These are phyloP conservation scores for Stomatorhinus ivindoensis DNA, from an alignment of 2,113 vertebrate species.

Conservation along the genomic window DNA sequence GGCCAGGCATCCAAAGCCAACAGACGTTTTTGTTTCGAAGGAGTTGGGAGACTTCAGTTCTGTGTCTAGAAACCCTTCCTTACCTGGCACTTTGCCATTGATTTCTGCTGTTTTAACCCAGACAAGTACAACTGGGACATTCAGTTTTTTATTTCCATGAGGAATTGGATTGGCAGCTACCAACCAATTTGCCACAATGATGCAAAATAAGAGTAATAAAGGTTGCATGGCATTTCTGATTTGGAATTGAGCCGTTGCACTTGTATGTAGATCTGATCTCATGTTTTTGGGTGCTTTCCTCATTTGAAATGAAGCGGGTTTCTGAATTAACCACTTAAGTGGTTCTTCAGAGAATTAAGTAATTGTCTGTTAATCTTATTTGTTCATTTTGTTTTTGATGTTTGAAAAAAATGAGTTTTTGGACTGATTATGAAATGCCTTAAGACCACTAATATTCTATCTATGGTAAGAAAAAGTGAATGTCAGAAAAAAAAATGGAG, in stretches of 20 bases:
- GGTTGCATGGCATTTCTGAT: neutral
- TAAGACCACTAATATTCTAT: neutral
- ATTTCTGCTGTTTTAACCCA: neutral
- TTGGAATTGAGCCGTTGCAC: neutral
- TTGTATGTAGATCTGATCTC: neutral
- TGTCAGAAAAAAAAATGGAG: neutral
- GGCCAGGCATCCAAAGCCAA: neutral
- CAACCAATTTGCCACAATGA: neutral
- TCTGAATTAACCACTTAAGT: neutral
- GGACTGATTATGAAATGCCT: neutral
- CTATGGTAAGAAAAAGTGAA: neutral
- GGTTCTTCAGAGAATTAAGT: neutral
- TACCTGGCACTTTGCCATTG: neutral
- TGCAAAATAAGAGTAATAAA: neutral
- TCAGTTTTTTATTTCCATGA: neutral
- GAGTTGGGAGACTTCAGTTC: neutral
- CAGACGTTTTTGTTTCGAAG: neutral
- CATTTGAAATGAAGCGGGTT: neutral
- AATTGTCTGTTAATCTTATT: neutral
- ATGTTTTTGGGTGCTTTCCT: neutral
- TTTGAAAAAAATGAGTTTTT: neutral
- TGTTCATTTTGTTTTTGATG: neutral
- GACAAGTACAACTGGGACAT: neutral
- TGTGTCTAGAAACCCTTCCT: neutral
- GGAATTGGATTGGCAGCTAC: neutral